Evolutionary conservation across 2,113 vertebrate genomes (phyloP), one percentile per base, ranked within the genome.

Genomic region (Odontophorus gujanensis): DNA sequence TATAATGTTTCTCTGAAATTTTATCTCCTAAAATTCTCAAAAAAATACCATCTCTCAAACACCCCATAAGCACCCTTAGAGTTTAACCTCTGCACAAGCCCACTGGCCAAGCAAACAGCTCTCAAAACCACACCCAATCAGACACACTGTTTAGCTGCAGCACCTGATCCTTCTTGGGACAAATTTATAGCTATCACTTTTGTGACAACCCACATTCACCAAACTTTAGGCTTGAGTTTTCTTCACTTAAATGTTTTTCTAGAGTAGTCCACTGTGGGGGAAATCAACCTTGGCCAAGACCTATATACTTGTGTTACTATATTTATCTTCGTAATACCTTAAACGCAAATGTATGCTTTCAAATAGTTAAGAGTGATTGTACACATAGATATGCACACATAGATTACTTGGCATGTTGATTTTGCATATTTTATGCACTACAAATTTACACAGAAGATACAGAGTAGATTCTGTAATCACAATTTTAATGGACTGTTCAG

Each of bases 1-100:
- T 86, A 83, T 45, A 22, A 93, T 74, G 19, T 12, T 94, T 95
- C 95, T 92, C 76, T 87, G 75, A 68, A 13, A 81, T 55, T 84
- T 88, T 85, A 81, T 92, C 26, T 63, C 59, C 36, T 77, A 67
- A 24, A 45, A 47, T 95, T 97, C 85, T 94, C 53, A 47, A 95
- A 81, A 30, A 40, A 40, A 40, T 40, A 40, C 40, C 45, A 72
- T 65, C 80, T 89, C 92, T 84, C 87, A 65, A 81, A 55, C 38
- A 67, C 55, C 78, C 92, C 51, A 47, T 18, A 42, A 81, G 68
- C 26, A 71, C 12, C 55, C 36, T 58, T 93, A 59, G 76, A 79
- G 68, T 45, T 89, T 68, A 85, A 87, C 58, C 38, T 66, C 22
- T 88, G 72, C 55, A 80, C 63, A 94, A 92, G 47, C n/a, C 48